Conservation (phyloP, 2,888 invertebrate genomes). For the Hipparchia semele region DNA sequence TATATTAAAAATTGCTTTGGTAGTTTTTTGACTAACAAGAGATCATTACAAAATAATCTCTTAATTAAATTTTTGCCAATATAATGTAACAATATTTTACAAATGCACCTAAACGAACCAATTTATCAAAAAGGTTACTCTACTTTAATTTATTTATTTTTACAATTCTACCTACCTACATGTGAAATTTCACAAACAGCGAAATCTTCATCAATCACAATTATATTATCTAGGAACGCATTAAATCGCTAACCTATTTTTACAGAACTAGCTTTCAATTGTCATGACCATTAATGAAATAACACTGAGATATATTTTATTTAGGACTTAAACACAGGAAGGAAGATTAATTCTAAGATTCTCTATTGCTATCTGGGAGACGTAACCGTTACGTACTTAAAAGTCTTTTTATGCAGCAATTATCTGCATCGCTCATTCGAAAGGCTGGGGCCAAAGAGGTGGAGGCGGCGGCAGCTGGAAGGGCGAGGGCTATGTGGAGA, state of each 20-base stretch:
- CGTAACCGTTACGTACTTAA: conserved; percentile 35
- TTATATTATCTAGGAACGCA: conserved; percentile 45
- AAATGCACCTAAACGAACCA: conserved; percentile 33
- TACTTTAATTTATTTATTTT: conserved; percentile 34
- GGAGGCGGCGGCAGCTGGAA: conserved; percentile 63
- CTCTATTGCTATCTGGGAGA: conserved; percentile 33
- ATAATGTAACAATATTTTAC: conserved; percentile 42
- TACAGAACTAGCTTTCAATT: conserved; percentile 38
- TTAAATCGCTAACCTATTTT: conserved; percentile 37
- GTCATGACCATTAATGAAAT: conserved; percentile 35
- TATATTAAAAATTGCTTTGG: conserved; percentile 55
- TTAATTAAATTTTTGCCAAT: conserved; percentile 41
- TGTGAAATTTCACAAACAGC: conserved; percentile 32
- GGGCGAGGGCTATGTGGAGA: conserved; percentile 73
- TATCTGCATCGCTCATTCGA: conserved; percentile 45
- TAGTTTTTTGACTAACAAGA: conserved; percentile 60
- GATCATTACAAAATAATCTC: conserved; percentile 33
- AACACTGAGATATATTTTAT: conserved; percentile 30
- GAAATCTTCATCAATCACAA: conserved; percentile 37
- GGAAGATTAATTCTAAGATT: conserved; percentile 26
- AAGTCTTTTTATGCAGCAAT: conserved; percentile 20
- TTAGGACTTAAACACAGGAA: conserved; percentile 15
- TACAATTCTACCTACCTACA: conserved; percentile 42
- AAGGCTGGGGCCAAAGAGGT: conserved; percentile 68
- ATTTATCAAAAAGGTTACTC: conserved; percentile 30